Base-by-base conservation (phyloP, 2,113 vertebrate species). In the Aegotheles bennettii region DNA sequence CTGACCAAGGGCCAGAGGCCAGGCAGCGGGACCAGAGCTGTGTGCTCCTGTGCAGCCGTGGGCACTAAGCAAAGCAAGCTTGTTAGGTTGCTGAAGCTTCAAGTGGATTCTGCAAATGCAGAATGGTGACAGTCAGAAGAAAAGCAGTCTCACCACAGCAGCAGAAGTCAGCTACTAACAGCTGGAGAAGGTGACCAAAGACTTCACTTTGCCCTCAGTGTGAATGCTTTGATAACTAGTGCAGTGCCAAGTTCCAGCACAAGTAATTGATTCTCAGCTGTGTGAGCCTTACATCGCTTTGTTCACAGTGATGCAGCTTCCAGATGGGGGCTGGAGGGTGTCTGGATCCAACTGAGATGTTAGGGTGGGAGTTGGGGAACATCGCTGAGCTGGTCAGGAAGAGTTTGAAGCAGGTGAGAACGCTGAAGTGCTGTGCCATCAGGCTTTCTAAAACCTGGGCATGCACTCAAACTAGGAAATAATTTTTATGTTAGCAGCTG, bases 1-100 rank as follows among this genome's bases (percentile, higher is more conserved):
- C 19, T 0, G 0, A 57, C 59, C 35, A 35, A 40, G 19, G 63
- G 74, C 64, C 12, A 2, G 54, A 70, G 56, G 26, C 42, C 77
- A 40, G 38, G 56, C 56, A 65, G 40, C 5, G 7, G 36, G 67
- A 29, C 43, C 53, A 71, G 70, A 73, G 68, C 47, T 29, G 18
- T 10, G 28, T 40, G 48, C 48, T 48, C 42, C 67, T 7, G 0
- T 26, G 69, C 28, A 47, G 60, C 47, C 64, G 71, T 1, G 0
- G 48, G 35, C 10, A 9, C 48, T 54, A 12, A 1, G 6, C 5
- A 3, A 50, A 82, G n/a, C 15, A 56, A 33, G 35, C 26, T 28
- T 1, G 0, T 6, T 36, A 53, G 12, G 47, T 47, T 40, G 33
- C 3, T 65, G 43, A 74, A 54, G 33, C 28, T 90, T 87, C 36